These are phyloP conservation scores for Petrosia ficiformis DNA, from an alignment of 37 sponge, comb jelly and placozoan genomes.

Conservation along the genomic window DNA sequence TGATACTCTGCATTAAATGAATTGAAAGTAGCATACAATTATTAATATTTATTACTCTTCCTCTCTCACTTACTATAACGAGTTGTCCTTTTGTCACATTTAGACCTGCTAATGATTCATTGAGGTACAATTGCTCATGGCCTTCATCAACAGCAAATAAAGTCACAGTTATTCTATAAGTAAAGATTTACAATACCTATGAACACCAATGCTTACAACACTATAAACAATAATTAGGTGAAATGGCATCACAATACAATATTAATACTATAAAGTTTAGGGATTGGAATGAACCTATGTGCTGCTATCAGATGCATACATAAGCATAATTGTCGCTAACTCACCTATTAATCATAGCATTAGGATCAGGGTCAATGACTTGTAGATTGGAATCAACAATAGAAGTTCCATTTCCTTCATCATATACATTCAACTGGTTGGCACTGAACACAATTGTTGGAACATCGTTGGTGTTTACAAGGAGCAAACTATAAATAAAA, in stretches of 20 bases:
- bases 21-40: too few species aligned
- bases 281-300: too few species aligned
- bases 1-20: constrained; percentile 9
- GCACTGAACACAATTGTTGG: constrained; percentile 27
- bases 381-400: constrained; percentile 1
- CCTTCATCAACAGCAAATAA: not conserved
- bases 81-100: too few species aligned
- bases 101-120: not conserved
- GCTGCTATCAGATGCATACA: too few species aligned
- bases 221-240: too few species aligned
- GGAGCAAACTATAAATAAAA: constrained; percentile 7
- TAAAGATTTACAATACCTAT: too few species aligned
- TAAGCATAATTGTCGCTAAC: too few species aligned
- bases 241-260: too few species aligned
- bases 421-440: constrained; percentile 3
- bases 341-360: constrained; percentile 27
- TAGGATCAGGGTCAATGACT: constrained; percentile 41
- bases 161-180: not conserved
- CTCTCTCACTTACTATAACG: too few species aligned
- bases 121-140: not conserved
- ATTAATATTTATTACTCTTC: too few species aligned
- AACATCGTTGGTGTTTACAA: constrained; percentile 38
- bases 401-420: constrained; percentile 28
- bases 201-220: too few species aligned
- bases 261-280: too few species aligned